These are phyloP conservation scores for Capreolus pygargus DNA, from an alignment of 2,113 vertebrate genomes.

Conservation along the genomic window DNA sequence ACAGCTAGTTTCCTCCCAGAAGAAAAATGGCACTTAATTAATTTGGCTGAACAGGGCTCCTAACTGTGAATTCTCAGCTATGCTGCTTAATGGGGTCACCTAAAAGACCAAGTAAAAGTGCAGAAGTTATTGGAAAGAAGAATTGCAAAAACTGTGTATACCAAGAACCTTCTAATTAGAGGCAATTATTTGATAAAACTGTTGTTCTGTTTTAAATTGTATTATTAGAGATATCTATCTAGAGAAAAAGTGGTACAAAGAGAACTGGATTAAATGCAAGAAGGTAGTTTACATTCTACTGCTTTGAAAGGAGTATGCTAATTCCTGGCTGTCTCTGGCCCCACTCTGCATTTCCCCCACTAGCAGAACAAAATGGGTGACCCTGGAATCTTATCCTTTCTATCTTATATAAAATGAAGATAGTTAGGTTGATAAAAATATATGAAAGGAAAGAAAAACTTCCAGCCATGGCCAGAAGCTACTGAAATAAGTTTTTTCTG, in stretches of 20 bases:
- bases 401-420: neutral
- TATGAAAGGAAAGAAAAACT: neutral
- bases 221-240: neutral
- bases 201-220: conserved; percentile 23
- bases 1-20: conserved; percentile 47
- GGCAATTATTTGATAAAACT: conserved; percentile 50
- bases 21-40: conserved; percentile 67
- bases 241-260: neutral
- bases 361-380: neutral
- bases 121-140: conserved; percentile 1
- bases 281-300: neutral
- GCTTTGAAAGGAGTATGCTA: neutral
- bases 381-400: neutral
- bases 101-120: neutral
- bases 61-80: conserved; percentile 59
- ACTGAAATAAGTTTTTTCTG: neutral
- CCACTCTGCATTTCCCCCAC: neutral
- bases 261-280: neutral
- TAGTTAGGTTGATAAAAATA: neutral
- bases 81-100: conserved; percentile 47
- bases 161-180: conserved; percentile 32
- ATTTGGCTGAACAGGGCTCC: conserved; percentile 57
- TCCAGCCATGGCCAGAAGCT: neutral
- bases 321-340: neutral
- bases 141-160: conserved; percentile 9